phyloP scores from a whole-genome alignment of 2,797 vertebrate genomes.

The Tachyglossus aculeatus region DNA sequence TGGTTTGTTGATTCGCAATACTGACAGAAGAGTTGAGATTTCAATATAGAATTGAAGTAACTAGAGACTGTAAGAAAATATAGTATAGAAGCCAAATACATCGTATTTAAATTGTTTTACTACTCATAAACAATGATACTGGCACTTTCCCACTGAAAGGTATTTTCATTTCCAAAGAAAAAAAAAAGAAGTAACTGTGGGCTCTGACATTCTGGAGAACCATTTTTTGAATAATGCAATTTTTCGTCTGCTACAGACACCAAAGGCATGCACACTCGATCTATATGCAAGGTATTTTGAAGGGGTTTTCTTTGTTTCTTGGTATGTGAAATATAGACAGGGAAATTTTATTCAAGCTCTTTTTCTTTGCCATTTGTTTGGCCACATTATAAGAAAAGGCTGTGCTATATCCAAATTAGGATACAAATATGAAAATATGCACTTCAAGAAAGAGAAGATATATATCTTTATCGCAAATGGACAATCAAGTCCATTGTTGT shows the following conservation, averaged over 20 bases:
- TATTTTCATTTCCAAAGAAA: no score
- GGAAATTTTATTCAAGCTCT: neutral
- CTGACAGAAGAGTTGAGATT: no score
- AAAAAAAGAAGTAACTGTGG: neutral
- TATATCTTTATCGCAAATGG: neutral
- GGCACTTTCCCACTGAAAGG: no score
- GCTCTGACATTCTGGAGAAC: neutral
- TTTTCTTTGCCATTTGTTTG: neutral
- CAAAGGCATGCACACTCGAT: neutral
- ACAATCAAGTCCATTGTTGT: neutral
- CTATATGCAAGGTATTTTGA: neutral
- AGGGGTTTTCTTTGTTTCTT: neutral
- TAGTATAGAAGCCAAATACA: no score
- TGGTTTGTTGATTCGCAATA: no score
- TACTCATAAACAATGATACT: no score
- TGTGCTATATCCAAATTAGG: neutral
- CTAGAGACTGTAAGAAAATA: no score
- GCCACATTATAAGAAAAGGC: neutral
- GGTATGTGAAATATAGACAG: neutral
- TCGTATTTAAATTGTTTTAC: no score
- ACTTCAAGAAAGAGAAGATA: neutral
- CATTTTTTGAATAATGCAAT: neutral
- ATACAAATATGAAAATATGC: neutral
- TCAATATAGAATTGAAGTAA: no score
- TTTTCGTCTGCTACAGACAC: neutral